Conservation (phyloP, 1,140 invertebrate genomes). For the Vollenhovia emeryi region DNA sequence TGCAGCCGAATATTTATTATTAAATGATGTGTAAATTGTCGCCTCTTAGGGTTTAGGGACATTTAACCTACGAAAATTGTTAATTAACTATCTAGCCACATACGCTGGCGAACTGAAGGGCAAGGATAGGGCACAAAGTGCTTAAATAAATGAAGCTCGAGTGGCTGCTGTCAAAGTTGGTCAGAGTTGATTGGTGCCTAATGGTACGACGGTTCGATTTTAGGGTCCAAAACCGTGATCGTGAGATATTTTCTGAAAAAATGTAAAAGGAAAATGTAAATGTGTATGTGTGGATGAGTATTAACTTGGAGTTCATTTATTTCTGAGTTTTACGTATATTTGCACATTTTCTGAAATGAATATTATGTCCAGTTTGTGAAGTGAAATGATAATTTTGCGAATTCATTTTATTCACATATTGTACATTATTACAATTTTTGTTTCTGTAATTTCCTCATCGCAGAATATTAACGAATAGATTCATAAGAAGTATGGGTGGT, state of each 20-base stretch:
- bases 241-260: background rate
- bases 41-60: background rate
- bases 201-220: slow-evolving; percentile 18
- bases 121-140: slow-evolving; percentile 7
- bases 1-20: slow-evolving; percentile 19
- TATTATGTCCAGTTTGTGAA: background rate
- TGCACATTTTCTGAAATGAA: background rate
- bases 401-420: background rate
- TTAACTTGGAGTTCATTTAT: background rate
- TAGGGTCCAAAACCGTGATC: background rate
- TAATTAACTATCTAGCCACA: slow-evolving; percentile 37
- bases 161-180: slow-evolving; percentile 34
- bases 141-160: slow-evolving; percentile 51
- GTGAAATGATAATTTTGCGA: background rate
- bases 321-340: background rate
- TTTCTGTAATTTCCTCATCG: background rate
- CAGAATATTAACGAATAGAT: background rate
- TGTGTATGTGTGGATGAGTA: background rate
- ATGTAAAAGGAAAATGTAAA: background rate
- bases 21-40: slow-evolving; percentile 26
- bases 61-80: background rate
- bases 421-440: background rate
- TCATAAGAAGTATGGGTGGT: too few species aligned
- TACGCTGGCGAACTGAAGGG: background rate
- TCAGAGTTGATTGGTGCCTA: too few species aligned